Evolutionary conservation across 2,797 vertebrate species (phyloP).

Genomic region (Artibeus jamaicensis): DNA sequence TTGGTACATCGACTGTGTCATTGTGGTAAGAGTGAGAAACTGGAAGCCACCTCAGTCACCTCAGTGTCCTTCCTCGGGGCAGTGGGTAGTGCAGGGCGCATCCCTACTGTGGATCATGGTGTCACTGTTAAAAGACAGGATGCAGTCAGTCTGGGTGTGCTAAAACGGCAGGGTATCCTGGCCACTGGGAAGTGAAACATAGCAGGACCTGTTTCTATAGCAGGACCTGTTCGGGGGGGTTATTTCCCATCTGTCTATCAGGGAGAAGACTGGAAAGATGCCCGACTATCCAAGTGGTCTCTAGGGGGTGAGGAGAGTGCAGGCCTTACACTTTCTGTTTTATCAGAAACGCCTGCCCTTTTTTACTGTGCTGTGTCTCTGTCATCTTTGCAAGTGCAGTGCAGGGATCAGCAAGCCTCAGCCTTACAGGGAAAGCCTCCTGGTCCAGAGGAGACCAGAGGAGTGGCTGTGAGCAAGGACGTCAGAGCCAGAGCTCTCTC

Average conservation of each 20-base stretch:
- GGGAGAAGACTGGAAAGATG: background rate
- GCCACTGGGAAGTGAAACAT: background rate
- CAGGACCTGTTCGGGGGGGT: background rate
- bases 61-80: background rate
- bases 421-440: background rate
- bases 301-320: background rate
- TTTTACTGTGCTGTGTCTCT: background rate
- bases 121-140: background rate
- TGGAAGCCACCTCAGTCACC: background rate
- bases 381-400: background rate
- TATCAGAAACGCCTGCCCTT: background rate
- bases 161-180: background rate
- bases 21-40: background rate
- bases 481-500: background rate
- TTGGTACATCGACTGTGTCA: background rate
- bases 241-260: background rate
- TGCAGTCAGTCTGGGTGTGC: background rate
- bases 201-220: background rate
- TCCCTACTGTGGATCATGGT: background rate
- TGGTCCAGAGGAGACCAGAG: background rate
- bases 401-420: background rate
- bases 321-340: background rate
- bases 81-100: fast-evolving
- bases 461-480: background rate
- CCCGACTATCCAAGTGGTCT: background rate